phyloP scores from a whole-genome alignment of 2,113 vertebrate genomes.

The Verasper variegatus region DNA sequence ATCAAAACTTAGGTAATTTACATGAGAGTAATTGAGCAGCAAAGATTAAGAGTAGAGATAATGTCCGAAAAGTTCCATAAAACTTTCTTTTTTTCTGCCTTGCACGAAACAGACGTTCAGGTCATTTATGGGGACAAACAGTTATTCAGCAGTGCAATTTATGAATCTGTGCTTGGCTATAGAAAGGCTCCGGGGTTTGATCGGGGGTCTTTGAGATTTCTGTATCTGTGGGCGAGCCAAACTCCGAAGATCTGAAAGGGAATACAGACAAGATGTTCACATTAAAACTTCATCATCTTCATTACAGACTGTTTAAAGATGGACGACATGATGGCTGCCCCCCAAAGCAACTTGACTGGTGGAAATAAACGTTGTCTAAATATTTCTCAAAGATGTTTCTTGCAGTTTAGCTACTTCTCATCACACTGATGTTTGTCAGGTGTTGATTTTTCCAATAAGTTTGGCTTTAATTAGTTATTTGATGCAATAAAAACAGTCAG shows the following conservation, averaged over 20 bases:
- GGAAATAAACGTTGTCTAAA: no score
- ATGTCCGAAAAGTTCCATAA: background rate
- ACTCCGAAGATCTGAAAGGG: constrained; percentile 92
- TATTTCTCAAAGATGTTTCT: no score
- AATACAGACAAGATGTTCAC: background rate
- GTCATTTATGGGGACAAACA: background rate
- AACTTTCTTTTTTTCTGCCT: no score
- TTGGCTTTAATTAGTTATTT: no score
- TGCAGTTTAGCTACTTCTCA: no score
- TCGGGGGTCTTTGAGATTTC: constrained; percentile 95
- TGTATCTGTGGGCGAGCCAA: constrained; percentile 94
- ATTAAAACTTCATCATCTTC: background rate
- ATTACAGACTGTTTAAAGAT: no score
- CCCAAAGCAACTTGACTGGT: no score
- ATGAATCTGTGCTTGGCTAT: constrained; percentile 54
- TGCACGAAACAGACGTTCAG: background rate
- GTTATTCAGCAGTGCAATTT: background rate
- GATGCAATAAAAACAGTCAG: no score
- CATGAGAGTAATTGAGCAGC: background rate
- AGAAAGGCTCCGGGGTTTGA: constrained; percentile 96
- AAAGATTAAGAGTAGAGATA: background rate
- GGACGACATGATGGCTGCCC: background rate
- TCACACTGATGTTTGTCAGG: no score
- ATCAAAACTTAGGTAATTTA: background rate
- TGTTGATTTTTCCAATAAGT: no score